Percentiles rank a stretch among this genome's conserved stretches.
These are phyloP conservation scores for Macropodus opercularis DNA, from an alignment of 2,797 vertebrate species.

Conservation along the genomic window DNA sequence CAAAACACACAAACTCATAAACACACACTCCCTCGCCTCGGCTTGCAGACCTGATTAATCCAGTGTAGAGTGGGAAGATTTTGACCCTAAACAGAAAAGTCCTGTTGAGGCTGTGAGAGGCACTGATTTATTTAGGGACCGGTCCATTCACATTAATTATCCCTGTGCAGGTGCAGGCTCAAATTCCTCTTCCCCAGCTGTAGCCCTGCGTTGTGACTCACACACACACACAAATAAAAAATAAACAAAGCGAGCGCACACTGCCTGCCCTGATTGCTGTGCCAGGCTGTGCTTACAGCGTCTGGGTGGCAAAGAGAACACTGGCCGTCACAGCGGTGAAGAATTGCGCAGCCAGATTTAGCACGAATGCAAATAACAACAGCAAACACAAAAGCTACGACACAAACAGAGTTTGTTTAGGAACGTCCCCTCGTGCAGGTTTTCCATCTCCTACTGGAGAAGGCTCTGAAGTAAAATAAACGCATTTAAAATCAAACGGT, in stretches of 20 bases:
- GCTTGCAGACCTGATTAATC: constrained; percentile 82
- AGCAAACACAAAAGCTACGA: constrained; percentile 49
- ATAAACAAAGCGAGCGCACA: constrained; percentile 55
- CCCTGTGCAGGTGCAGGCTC: constrained; percentile 82
- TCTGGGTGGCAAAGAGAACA: constrained; percentile 81
- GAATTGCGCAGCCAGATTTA: constrained; percentile 75
- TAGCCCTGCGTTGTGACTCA: constrained; percentile 47
- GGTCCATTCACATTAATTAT: constrained; percentile 84
- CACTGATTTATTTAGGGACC: constrained; percentile 85
- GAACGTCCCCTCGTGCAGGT: constrained; percentile 27
- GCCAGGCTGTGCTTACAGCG: constrained; percentile 62
- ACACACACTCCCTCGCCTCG: constrained; percentile 47
- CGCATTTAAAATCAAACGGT: constrained; percentile 5
- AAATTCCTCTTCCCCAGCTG: constrained; percentile 80
- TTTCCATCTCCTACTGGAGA: constrained; percentile 9
- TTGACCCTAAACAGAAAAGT: constrained; percentile 88
- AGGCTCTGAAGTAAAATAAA: not conserved
- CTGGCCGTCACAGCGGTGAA: constrained; percentile 66
- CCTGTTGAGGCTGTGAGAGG: constrained; percentile 83
- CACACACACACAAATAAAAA: constrained; percentile 49
- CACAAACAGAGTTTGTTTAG: constrained; percentile 39
- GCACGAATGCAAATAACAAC: constrained; percentile 68
- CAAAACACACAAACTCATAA: constrained; percentile 40
- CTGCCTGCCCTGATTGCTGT: constrained; percentile 66
- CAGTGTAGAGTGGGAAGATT: constrained; percentile 78